Evolutionary conservation across 2,113 vertebrate species (phyloP), one percentile per base, ranked within the genome.

Genomic region (Peromyscus maniculatus): DNA sequence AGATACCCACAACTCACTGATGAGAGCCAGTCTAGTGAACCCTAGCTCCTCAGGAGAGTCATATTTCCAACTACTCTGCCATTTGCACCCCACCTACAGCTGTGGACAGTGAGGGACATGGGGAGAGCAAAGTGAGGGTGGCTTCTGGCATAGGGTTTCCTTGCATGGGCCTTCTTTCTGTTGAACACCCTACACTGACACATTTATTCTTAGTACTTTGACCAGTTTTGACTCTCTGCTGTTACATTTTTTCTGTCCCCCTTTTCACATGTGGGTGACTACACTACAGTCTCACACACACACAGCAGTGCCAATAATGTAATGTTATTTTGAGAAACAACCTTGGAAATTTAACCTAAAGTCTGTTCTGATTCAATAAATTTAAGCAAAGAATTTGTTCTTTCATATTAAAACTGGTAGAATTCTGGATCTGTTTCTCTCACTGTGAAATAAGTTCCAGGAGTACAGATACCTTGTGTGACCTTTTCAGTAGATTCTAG

Each of bases 301-400:
- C 52, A 83, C 5, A 21, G 74, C 79, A 24, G 28, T 95, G 33
- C 62, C 55, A 93, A 24, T 82, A 82, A 83, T 88, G 64, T 92
- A 69, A 43, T 93, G 31, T 91, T 95, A 75, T 95, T 94, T 86
- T 95, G 22, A 55, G 57, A 84, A 95, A 91, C n/a, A 57, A 43
- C 87, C 69, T 52, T 93, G 43, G 36, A 93, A 92, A 80, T 91
- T 80, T n/a, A 86, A 79, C 24, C 2, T 79, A 71, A 39, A 52
- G 2, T 31, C 64, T 93, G 28, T 95, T 94, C 33, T 96, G 33
- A 52, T 72, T 67, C 80, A 92, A 77, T 88, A 87, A 67, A 91
- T 84, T 91, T 39, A 82, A 93, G 66, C 43, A 94, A 12, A 3
- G 39, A 59, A 82, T 94, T 94, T 24, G 8, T 11, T 69, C 12